A percentile compares a stretch with the other conserved stretches of the same genome.
Evolutionary conservation across 1,140 invertebrate species (phyloP).

Genomic region (Armadillidium nasatum): DNA sequence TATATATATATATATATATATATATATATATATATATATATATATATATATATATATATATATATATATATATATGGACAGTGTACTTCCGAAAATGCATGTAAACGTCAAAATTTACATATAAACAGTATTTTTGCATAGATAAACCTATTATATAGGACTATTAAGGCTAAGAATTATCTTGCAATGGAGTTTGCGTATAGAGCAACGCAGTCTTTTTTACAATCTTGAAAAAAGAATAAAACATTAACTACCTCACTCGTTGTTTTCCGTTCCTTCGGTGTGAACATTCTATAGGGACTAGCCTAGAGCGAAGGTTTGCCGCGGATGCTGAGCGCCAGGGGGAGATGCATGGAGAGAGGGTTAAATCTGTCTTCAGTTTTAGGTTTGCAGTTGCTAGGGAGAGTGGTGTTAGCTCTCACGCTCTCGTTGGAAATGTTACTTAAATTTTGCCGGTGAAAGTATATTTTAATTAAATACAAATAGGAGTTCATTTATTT

Average conservation of each 20-base stretch:
- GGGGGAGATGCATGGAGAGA: not conserved
- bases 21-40: too few species aligned
- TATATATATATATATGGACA: too few species aligned
- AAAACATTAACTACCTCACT: not conserved
- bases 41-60: too few species aligned
- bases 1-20: too few species aligned
- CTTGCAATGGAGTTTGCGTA: too few species aligned
- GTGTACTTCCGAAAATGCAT: too few species aligned
- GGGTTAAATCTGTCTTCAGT: not conserved
- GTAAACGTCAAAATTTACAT: too few species aligned
- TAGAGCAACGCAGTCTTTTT: too few species aligned
- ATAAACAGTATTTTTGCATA: too few species aligned
- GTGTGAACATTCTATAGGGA: constrained; percentile 3
- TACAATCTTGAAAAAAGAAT: not conserved
- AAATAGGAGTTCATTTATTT: not conserved
- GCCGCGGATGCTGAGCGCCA: not conserved
- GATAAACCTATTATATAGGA: too few species aligned
- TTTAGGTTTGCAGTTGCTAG: not conserved
- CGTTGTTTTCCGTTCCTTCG: not conserved
- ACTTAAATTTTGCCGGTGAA: constrained; percentile 7
- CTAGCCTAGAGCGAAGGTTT: not conserved
- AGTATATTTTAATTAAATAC: constrained; percentile 4
- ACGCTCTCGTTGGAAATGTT: not conserved
- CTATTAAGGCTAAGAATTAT: too few species aligned
- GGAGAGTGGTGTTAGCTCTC: not conserved